Conservation (phyloP, 2,888 invertebrate genomes). For the Hyalella azteca region DNA sequence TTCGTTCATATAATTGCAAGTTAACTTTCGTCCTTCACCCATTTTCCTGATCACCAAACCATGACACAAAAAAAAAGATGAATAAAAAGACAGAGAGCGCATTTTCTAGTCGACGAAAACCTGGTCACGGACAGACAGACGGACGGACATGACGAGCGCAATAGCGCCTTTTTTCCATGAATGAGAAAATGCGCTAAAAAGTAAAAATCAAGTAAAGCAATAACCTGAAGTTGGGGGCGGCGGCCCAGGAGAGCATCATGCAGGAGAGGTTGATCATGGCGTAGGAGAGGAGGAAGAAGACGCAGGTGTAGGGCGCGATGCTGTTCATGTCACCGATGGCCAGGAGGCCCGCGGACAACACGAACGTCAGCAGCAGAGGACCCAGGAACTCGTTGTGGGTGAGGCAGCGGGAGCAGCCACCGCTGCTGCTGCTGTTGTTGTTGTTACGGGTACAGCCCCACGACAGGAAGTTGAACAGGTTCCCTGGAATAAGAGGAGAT, state of each 20-base stretch:
- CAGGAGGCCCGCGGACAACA: neutral
- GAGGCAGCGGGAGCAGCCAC: neutral
- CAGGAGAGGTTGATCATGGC: slow-evolving; percentile 96
- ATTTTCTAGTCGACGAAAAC: too few species aligned
- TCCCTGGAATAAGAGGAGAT: neutral
- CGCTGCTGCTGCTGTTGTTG: neutral
- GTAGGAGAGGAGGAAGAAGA: slow-evolving; percentile 94
- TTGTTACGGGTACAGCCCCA: neutral
- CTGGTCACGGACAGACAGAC: too few species aligned
- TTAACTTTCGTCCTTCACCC: too few species aligned
- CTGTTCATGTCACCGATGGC: slow-evolving; percentile 81
- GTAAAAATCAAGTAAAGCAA: too few species aligned
- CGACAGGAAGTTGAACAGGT: slow-evolving; percentile 9
- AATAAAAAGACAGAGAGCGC: too few species aligned
- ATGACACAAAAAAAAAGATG: too few species aligned
- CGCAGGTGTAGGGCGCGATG: slow-evolving; percentile 95
- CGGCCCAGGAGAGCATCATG: slow-evolving; percentile 91
- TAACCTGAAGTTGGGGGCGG: slow-evolving; percentile 95
- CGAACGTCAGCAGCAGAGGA: slow-evolving; percentile 26
- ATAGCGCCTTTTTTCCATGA: too few species aligned
- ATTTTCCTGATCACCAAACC: too few species aligned
- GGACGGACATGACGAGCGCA: too few species aligned
- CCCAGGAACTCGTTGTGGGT: slow-evolving; percentile 31
- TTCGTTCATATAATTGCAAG: too few species aligned
- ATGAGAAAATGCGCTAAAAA: too few species aligned